Evolutionary conservation across 1,140 invertebrate genomes (phyloP).

Genomic region (Trichoplusia ni): DNA sequence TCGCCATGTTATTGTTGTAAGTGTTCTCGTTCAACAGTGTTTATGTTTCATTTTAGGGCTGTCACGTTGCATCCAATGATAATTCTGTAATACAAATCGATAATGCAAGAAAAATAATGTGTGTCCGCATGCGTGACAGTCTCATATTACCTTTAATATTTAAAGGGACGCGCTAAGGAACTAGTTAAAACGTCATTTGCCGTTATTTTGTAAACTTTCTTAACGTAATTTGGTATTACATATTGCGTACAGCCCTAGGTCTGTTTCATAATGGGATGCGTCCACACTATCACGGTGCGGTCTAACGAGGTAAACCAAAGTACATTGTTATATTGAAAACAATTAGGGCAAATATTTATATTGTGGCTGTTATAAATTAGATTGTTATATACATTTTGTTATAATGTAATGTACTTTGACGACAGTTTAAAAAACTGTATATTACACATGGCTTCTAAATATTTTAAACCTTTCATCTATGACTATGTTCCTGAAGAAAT

Average conservation of each 20-base stretch:
- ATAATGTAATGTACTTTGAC: no score
- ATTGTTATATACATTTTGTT: no score
- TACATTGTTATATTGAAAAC: background rate
- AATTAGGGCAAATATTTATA: background rate
- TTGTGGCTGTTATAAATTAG: no score
- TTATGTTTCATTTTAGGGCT: constrained; percentile 10
- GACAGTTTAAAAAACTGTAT: no score
- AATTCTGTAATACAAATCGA: background rate
- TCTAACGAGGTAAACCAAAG: background rate
- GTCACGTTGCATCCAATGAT: background rate
- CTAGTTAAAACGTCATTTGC: no score
- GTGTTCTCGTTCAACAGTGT: constrained; percentile 14
- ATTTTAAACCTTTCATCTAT: no score
- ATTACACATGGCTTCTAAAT: no score
- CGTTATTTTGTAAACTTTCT: no score
- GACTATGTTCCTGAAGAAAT: no score
- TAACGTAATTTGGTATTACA: background rate
- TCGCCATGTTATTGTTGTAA: constrained; percentile 20
- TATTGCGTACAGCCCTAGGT: background rate
- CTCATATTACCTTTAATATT: no score
- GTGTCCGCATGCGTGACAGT: no score
- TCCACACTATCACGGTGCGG: background rate
- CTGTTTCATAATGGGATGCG: background rate
- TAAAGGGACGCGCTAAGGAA: no score
- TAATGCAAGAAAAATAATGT: background rate